phyloP scores from a whole-genome alignment of 2,797 vertebrate species.

The Apogon talboti region DNA sequence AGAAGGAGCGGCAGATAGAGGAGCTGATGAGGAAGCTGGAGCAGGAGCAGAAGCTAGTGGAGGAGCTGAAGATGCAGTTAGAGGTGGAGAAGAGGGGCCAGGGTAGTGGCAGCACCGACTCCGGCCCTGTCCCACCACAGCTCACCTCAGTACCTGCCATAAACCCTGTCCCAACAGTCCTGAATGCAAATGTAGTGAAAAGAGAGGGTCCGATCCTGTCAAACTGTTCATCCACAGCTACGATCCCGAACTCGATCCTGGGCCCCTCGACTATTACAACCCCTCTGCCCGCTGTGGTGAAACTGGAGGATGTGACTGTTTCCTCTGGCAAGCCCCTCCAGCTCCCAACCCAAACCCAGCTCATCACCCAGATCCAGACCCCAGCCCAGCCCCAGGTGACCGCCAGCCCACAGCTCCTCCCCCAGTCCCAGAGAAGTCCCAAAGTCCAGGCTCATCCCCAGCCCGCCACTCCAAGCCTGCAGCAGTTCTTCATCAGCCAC shows the following conservation, averaged over 20 bases:
- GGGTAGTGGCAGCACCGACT: conserved; percentile 14
- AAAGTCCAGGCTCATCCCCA: conserved; percentile 54
- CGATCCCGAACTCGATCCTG: conserved; percentile 52
- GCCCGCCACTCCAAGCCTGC: conserved; percentile 50
- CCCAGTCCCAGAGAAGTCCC: conserved; percentile 63
- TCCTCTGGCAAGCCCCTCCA: conserved; percentile 58
- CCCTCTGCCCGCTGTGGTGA: conserved; percentile 69
- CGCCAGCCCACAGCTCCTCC: conserved; percentile 41
- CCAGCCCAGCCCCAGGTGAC: conserved; percentile 35
- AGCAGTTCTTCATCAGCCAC: conserved; percentile 87
- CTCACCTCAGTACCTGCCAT: conserved; percentile 16
- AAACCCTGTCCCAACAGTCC: conserved; percentile 35
- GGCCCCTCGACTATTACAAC: conserved; percentile 44
- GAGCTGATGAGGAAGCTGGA: conserved; percentile 95
- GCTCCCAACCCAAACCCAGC: conserved; percentile 63
- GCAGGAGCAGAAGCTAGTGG: conserved; percentile 95
- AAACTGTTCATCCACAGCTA: conserved; percentile 68
- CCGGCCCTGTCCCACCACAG: conserved; percentile 27
- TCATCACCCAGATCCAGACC: conserved; percentile 61
- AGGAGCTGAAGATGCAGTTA: conserved; percentile 95
- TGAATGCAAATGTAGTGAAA: conserved; percentile 62
- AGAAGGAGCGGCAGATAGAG: conserved; percentile 96
- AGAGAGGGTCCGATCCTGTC: conserved; percentile 59
- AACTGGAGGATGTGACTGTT: conserved; percentile 87
- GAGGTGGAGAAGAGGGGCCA: conserved; percentile 92